Base-by-base conservation (phyloP, 2,797 vertebrate genomes). In the Ammospiza maritima region DNA sequence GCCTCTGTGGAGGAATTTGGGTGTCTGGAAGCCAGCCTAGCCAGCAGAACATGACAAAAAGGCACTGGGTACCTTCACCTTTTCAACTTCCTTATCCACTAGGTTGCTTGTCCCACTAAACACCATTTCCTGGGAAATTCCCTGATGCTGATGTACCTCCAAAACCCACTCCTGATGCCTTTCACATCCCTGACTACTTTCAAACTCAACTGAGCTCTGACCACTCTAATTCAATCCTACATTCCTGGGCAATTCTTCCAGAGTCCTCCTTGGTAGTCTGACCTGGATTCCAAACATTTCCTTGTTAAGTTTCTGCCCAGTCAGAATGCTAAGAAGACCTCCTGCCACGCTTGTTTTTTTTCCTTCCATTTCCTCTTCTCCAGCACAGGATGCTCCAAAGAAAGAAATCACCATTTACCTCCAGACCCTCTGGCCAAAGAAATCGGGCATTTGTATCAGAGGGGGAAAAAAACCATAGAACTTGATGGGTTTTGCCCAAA, bases 121-220 rank as follows among this genome's bases (percentile, higher is more conserved):
- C 21, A 64, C 14, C 0, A 2, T 48, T 66, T 15, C 23, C 48
- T 87, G 40, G 16, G 17, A 54, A 64, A 87, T n/a, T 56, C n/a
- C 56, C 13, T 32, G 25, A 44, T 83, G 36, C 13, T 77, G 56
- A 36, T 0, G 0, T 7, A 48, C 26, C 13, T 47, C 44, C 38
- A 88, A 75, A 85, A 89, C 38, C 9, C 32, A 22, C 60, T 91
- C 42, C 27, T 75, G n/a, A 44, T 48, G 71, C 56, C 44, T 70
- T 85, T 72, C 56, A 76, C 20, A 80, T n/a, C 38, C 36, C 14
- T 65, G 30, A 61, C 6, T 30, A 60, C 18, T 82, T 87, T 48
- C 51, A 90, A 75, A 56, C 2, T 5, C 38, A 88, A 18, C 40
- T 76, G 64, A 87, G 18, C 36, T 38, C 32, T 60, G 34, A 53